Evolutionary conservation across 2,797 vertebrate species (phyloP).

Genomic region (Luscinia luscinia): DNA sequence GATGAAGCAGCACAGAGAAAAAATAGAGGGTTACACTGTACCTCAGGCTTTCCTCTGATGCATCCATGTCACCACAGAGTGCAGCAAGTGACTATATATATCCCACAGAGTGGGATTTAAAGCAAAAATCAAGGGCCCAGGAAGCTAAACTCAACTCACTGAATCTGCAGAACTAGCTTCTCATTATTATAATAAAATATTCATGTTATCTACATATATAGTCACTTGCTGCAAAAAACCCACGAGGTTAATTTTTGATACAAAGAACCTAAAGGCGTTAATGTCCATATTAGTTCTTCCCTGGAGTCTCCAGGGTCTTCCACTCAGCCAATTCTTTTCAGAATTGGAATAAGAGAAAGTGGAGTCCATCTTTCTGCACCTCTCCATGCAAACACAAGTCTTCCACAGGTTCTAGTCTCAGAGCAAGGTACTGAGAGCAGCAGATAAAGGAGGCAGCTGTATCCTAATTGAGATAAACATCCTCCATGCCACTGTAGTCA

Average conservation of each 20-base stretch:
- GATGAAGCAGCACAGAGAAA: neutral
- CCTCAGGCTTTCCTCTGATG: neutral
- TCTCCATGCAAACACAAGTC: neutral
- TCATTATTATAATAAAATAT: neutral
- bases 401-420: neutral
- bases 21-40: neutral
- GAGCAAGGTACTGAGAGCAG: neutral
- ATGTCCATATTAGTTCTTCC: neutral
- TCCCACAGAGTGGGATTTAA: neutral
- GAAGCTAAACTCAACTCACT: neutral
- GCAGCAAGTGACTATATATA: too few relatives aligned
- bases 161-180: neutral
- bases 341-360: neutral
- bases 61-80: rapidly evolving
- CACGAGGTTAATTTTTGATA: neutral
- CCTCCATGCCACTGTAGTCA: neutral
- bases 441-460: neutral
- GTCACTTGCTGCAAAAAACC: rapidly evolving
- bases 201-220: neutral
- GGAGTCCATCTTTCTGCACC: neutral
- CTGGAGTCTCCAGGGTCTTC: neutral
- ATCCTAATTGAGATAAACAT: neutral
- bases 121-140: neutral
- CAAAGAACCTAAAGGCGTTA: neutral
- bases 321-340: neutral